Base-by-base conservation (phyloP, 1,140 invertebrate species). In the Nasonia giraulti region DNA sequence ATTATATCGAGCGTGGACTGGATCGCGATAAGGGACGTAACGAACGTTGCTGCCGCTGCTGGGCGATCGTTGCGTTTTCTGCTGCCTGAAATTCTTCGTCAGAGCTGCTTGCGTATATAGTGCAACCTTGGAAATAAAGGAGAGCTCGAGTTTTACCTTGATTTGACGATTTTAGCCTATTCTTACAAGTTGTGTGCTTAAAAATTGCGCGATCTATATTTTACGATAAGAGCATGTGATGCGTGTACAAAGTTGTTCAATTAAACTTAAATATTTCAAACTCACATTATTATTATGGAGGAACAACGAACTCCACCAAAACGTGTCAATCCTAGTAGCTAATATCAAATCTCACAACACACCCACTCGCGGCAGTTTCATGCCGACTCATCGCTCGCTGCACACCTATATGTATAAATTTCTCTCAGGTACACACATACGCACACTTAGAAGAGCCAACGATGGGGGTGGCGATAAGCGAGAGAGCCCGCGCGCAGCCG, bases 1-100 rank as follows among this genome's bases (percentile, higher is more conserved):
- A 91, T 92, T 92, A 92, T 92, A 92, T 92, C 91, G 91, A 92
- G 90, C 89, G 89, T 87, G 89, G 89, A 87, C 84, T 87, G 89
- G 90, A 92, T 92, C 88, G 86, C 88, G 91, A 92, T 92, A 92
- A 90, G 87, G 55, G 88, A 90, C 86, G 87, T 87, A 92, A 91
- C 90, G 92, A 89, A 92, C 89, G 89, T 91, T n/a, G 55, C 55
- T 62, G 5, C 33, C 33, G 55, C 88, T 86, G 87, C 87, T 89
- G 87, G 33, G 33, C 89, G 90, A 85, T 85, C 87, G 85, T 87
- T 85, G 87, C 85, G 86, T 88, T 79, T 79, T 79, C 14, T 79
- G 12, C 55, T 17, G 4, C 3, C 55, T 79, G 8, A 40, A 66
- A 79, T 40, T 68, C 33, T 79, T 79, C n/a, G 17, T 68, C n/a